phyloP scores from a whole-genome alignment of 2,888 invertebrate genomes.

The Lasioglossum pauxillum region DNA sequence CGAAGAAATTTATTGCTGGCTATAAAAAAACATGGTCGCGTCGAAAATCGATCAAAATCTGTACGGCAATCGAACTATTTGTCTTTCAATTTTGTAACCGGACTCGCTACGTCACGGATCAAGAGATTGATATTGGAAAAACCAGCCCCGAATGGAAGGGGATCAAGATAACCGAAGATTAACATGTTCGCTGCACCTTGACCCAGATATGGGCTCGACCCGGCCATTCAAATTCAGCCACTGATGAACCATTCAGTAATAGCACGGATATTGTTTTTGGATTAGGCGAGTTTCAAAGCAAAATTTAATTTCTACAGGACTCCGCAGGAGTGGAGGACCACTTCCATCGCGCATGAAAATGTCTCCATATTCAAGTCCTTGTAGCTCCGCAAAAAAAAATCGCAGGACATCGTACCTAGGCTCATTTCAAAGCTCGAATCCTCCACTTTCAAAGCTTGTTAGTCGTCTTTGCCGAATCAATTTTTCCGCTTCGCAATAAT shows the following conservation, averaged over 20 bases:
- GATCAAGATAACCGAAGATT: background rate
- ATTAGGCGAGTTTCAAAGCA: background rate
- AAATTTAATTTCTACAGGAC: background rate
- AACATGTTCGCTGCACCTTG: background rate
- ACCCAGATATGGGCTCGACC: background rate
- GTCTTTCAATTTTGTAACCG: background rate
- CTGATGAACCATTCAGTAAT: background rate
- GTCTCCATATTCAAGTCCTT: background rate
- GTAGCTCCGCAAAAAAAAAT: background rate
- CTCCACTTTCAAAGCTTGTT: fast-evolving
- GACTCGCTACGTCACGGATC: background rate
- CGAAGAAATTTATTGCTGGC: background rate
- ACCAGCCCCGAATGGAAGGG: background rate
- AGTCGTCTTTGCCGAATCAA: background rate
- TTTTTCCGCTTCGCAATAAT: background rate
- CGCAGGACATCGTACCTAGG: background rate
- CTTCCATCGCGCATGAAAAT: background rate
- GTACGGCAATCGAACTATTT: background rate
- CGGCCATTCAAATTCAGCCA: background rate
- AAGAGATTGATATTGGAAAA: conserved; percentile 4
- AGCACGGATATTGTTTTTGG: background rate
- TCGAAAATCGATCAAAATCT: background rate
- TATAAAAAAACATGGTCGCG: background rate
- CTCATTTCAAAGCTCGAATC: background rate
- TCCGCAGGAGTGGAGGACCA: background rate